These are phyloP conservation scores for Silurus meridionalis DNA, from an alignment of 2,113 vertebrate species.

Conservation along the genomic window DNA sequence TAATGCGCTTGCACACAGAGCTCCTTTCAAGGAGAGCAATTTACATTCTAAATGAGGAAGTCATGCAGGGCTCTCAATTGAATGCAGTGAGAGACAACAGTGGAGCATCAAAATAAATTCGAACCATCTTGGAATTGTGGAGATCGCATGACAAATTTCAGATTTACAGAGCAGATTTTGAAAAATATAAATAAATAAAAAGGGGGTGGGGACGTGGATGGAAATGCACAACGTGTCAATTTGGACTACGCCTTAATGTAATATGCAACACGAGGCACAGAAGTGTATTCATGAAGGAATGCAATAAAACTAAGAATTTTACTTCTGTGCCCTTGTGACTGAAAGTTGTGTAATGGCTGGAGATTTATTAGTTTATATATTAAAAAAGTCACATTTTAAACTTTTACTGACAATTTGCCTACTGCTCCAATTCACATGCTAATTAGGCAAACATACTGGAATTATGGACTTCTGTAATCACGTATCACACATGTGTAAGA, in stretches of 20 bases:
- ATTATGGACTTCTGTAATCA: not conserved
- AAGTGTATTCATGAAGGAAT: not conserved
- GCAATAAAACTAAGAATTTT: not conserved
- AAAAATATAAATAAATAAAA: not conserved
- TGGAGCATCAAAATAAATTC: not conserved
- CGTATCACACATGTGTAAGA: not conserved
- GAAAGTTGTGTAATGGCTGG: not conserved
- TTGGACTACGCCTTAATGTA: not conserved
- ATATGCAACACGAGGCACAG: not conserved
- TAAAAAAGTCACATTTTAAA: not conserved
- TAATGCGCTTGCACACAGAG: not conserved
- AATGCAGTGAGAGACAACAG: not conserved
- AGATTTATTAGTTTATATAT: not conserved
- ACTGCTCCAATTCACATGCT: not conserved
- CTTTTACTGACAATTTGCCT: not conserved
- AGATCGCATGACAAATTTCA: not conserved
- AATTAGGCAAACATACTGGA: not conserved
- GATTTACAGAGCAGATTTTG: not conserved
- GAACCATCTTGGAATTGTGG: not conserved
- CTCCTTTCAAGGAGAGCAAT: not conserved
- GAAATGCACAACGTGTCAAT: not conserved
- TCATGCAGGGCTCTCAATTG: not conserved
- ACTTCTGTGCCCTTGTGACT: not conserved
- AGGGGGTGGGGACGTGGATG: not conserved
- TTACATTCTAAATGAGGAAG: constrained; percentile 3